phyloP scores from a whole-genome alignment of 2,888 invertebrate species.

The Volucella bombylans region DNA sequence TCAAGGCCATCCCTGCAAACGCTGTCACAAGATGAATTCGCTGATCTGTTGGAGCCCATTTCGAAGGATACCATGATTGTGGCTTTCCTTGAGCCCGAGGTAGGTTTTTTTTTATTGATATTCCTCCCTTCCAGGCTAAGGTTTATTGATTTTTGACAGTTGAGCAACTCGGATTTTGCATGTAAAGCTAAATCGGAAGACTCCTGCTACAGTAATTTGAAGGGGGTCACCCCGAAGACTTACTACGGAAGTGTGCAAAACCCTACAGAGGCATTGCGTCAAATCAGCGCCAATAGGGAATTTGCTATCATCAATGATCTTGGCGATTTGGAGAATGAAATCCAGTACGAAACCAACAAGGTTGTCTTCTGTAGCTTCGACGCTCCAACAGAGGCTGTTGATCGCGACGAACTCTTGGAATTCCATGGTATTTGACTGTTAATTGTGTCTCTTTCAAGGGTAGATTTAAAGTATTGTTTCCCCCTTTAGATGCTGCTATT shows the following conservation, averaged over 20 bases:
- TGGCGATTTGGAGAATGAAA: conserved; percentile 76
- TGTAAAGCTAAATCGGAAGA: conserved; percentile 80
- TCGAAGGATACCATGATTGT: conserved; percentile 81
- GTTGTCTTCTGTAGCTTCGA: conserved; percentile 85
- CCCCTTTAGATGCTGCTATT: conserved; percentile 83
- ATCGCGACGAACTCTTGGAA: conserved; percentile 83
- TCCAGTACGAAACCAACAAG: conserved; percentile 82
- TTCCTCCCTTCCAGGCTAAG: background rate
- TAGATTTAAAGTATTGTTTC: background rate
- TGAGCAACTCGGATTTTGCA: conserved; percentile 83
- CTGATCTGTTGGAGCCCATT: conserved; percentile 75
- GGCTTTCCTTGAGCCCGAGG: conserved; percentile 83
- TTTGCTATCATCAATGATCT: conserved; percentile 76
- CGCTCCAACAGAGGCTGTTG: conserved; percentile 83
- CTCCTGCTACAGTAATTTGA: conserved; percentile 82
- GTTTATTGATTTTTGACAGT: conserved; percentile 78
- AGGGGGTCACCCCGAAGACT: conserved; percentile 80
- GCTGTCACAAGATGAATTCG: conserved; percentile 78
- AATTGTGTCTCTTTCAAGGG: background rate
- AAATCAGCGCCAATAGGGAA: conserved; percentile 82
- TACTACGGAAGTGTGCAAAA: conserved; percentile 87
- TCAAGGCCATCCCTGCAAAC: conserved; percentile 77
- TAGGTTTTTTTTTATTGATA: conserved; percentile 77
- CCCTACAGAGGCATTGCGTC: conserved; percentile 84
- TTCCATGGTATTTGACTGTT: conserved; percentile 83